Base-by-base conservation (phyloP, 2,113 vertebrate species). In the Ammodytes marinus region DNA sequence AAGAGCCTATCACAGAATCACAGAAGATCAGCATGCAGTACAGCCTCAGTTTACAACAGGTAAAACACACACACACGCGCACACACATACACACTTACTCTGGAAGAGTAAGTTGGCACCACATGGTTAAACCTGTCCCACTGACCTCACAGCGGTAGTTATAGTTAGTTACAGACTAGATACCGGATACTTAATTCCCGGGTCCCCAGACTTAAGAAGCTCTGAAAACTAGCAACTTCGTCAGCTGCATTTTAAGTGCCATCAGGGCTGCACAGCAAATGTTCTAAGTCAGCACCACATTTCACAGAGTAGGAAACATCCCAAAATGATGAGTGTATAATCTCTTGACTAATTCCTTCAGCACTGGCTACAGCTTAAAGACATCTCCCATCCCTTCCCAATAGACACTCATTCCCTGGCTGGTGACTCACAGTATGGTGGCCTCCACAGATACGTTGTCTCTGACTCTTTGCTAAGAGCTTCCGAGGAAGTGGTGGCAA, bases 291-390 rank as follows among this genome's bases (percentile, higher is more conserved):
- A 95, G 94, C 95, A 95, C 77, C 88, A 88, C 87, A 91, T 93
- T 94, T 95, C 90, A 92, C 86, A 84, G 91, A 92, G 84, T 72
- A 91, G 85, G 94, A 94, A 93, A 92, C 90, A 93, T 94, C 93
- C 92, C 84, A 88, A 96, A 95, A 93, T 93, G 95, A 95, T 95
- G 95, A 95, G 93, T 93, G 86, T 93, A 94, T 95, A 96, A 95
- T 95, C 95, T 95, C 89, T 87, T 92, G 90, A 92, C 93, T 95
- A 96, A 96, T 95, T 95, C 95, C 94, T 86, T 90, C 86, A 86
- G 92, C 90, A 90, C 74, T 90, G 82, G 93, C 92, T 95, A 87
- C 87, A 94, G 94, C 94, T 95, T 96, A 96, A 92, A 90, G 90
- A 93, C 92, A 91, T 94, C 93, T 94, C 88, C 90, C 91, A 92